Base-by-base conservation (phyloP, 2,113 vertebrate species). In the Tetraodon nigroviridis region DNA sequence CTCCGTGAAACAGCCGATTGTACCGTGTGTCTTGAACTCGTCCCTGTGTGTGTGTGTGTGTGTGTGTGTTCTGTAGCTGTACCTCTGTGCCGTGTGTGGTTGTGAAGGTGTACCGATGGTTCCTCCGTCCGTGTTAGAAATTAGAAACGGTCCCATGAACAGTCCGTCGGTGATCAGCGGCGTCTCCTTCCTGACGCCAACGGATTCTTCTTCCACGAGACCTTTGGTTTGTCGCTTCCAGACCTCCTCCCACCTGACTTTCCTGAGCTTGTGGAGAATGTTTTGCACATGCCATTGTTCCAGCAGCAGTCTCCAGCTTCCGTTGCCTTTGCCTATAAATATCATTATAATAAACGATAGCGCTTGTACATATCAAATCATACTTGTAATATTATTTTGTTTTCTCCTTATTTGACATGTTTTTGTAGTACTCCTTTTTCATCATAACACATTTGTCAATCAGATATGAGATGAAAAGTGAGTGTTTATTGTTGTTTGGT, bases 371-470 rank as follows among this genome's bases (percentile, higher is more conserved):
- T 90, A 90, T 86, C 77, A 76, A 71, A 75, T 85, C 86, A 75
- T 87, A 83, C 81, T 87, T 89, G 83, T 86, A 80, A 84, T 79
- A 88, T 80, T 80, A 78, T 89, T 76, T 84, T 81, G 74, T 61
- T 71, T 64, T 73, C 76, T 85, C 62, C 84, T 81, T 55, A 78
- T 88, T 89, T 81, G 68, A 89, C 71, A 83, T 85, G 80, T 90
- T 90, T 37, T 91, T 90, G 81, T 90, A 90, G 87, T 89, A 75
- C 67, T 71, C 86, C 89, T 87, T 89, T 91, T 91, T 90, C 86
- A 90, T 90, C 60, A 87, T 87, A 86, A 69, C 62, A 63, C 88
- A 73, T 27, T 27, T 88, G 87, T 89, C 74, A 64, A 70, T 84
- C 72, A 80, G 72, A 84, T 82, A 79, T 89, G 73, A 72, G 76